Percentiles rank a stretch among this genome's conserved stretches.
phyloP scores from a whole-genome alignment of 2,888 invertebrate species.

The Meganola albula region DNA sequence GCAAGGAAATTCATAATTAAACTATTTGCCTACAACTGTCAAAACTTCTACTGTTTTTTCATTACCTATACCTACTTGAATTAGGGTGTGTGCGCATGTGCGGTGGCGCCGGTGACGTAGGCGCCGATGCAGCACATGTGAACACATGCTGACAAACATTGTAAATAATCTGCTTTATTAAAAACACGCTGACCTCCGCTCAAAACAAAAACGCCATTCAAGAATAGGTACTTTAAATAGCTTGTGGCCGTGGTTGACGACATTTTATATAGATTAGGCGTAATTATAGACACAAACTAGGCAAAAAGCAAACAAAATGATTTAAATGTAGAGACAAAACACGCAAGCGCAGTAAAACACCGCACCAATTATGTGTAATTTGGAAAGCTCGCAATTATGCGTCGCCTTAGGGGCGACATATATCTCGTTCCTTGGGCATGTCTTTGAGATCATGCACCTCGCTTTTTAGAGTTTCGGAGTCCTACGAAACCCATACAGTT shows the following conservation, averaged over 20 bases:
- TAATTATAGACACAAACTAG: conserved; percentile 17
- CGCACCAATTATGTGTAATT: conserved; percentile 49
- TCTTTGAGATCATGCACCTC: conserved; percentile 30
- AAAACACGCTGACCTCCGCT: conserved; percentile 47
- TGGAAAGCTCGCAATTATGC: conserved; percentile 51
- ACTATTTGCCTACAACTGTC: no score
- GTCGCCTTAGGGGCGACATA: conserved; percentile 41
- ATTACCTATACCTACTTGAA: no score
- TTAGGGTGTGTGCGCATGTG: conserved; percentile 46
- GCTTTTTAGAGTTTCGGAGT: no score
- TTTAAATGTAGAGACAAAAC: conserved; percentile 35
- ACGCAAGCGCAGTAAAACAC: conserved; percentile 37
- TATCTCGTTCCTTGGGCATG: conserved; percentile 41
- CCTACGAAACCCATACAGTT: no score
- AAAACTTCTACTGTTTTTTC: no score
- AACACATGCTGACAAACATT: conserved; percentile 41
- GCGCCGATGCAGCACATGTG: conserved; percentile 53
- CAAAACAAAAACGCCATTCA: conserved; percentile 21
- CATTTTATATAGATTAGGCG: neutral
- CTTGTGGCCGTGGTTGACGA: neutral
- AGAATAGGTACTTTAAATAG: conserved; percentile 10
- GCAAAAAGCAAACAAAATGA: conserved; percentile 25
- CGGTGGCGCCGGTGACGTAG: conserved; percentile 27
- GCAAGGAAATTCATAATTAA: no score
- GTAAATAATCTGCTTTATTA: conserved; percentile 41